Evolutionary conservation across 2,113 vertebrate genomes (phyloP).

Genomic region (Corythornis madagascariensis): DNA sequence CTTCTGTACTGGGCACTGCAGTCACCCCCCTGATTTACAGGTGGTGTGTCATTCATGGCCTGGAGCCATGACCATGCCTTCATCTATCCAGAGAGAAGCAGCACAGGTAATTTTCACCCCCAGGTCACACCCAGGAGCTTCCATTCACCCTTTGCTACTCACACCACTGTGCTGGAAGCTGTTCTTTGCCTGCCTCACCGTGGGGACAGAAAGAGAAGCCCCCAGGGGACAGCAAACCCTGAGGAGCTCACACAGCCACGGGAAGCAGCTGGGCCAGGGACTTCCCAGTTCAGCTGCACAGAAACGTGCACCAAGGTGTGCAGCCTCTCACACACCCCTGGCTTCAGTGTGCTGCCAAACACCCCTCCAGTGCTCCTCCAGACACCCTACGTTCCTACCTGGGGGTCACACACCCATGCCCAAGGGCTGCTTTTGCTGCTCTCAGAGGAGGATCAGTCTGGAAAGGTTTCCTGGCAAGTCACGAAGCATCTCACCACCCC

Average conservation of each 20-base stretch:
- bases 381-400: accelerated
- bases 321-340: neutral
- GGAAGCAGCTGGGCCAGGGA: neutral
- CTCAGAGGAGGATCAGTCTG: neutral
- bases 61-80: neutral
- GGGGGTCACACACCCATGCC: neutral
- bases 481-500: neutral
- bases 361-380: neutral
- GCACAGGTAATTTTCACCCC: neutral
- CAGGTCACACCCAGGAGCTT: neutral
- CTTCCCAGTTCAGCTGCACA: neutral
- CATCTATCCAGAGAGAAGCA: neutral
- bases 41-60: neutral
- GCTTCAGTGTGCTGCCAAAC: neutral
- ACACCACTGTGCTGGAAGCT: neutral
- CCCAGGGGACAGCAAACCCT: neutral
- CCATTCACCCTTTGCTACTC: neutral
- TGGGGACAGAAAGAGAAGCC: neutral
- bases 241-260: neutral
- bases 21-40: neutral
- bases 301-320: neutral
- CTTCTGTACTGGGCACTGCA: neutral
- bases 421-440: neutral
- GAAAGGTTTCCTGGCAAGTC: neutral
- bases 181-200: neutral